Conservation (phyloP, 2,797 vertebrate species). For the Notoglanidium macrostoma region DNA sequence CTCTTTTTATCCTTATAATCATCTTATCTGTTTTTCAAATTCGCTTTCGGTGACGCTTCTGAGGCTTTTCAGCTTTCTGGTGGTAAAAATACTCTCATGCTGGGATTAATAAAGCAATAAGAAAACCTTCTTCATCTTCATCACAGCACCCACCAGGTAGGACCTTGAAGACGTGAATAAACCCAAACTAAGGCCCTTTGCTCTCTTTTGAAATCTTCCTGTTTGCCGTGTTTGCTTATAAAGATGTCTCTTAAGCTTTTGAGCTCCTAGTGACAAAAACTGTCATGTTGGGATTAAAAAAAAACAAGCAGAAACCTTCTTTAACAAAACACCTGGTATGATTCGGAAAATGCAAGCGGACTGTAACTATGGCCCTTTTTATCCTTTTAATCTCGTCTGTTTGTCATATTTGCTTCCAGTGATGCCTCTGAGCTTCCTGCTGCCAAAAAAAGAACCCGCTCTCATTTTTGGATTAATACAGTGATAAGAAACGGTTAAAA, state of each 20-base stretch:
- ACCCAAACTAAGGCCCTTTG: not conserved
- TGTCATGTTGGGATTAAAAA: not conserved
- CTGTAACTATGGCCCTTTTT: not conserved
- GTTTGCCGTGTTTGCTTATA: not conserved
- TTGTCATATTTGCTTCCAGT: not conserved
- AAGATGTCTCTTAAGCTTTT: not conserved
- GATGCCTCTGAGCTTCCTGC: not conserved
- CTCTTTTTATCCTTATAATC: not conserved
- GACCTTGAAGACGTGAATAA: not conserved
- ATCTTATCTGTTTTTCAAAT: not conserved
- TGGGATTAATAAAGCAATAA: not conserved
- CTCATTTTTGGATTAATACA: not conserved
- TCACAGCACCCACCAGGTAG: not conserved
- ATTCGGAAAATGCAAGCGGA: not conserved
- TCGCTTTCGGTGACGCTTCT: not conserved
- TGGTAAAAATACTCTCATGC: not conserved
- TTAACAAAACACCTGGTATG: not conserved
- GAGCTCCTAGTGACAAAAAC: not conserved
- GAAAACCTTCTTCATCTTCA: not conserved
- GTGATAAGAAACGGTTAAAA: not conserved
- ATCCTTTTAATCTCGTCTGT: not conserved
- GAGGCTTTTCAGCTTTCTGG: not conserved
- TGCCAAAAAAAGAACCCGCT: not conserved
- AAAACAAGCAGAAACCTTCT: not conserved
- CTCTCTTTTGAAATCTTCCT: not conserved